Conservation (phyloP, 92 coral and sea anemone genomes). For the Porites cylindrica region DNA sequence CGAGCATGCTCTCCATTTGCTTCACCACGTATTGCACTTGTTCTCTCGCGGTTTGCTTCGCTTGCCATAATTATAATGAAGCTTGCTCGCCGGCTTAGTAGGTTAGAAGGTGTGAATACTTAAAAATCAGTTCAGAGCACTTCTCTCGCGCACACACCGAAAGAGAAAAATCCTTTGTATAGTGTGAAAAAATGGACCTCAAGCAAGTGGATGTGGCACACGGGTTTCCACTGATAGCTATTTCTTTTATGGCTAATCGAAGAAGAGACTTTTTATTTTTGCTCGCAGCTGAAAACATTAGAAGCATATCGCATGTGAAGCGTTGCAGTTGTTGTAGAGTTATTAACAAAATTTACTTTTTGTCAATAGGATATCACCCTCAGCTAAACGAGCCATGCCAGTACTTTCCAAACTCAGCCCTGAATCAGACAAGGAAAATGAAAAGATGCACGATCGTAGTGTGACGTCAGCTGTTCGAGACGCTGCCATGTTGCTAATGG, state of each 20-base stretch:
- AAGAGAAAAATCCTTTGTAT: too few relatives aligned
- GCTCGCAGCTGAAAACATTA: neutral
- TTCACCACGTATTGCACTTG: too few relatives aligned
- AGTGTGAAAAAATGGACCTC: neutral
- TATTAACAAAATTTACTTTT: neutral
- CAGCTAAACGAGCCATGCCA: conserved; percentile 81
- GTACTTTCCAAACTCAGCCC: conserved; percentile 79
- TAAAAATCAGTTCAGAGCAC: too few relatives aligned
- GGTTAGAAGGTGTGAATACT: too few relatives aligned
- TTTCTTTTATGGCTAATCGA: neutral
- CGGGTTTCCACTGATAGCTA: too few relatives aligned
- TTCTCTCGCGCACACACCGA: too few relatives aligned
- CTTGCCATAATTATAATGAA: too few relatives aligned
- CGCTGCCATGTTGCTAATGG: conserved; percentile 83
- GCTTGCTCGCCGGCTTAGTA: too few relatives aligned
- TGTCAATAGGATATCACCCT: conserved; percentile 76
- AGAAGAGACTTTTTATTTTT: too few relatives aligned
- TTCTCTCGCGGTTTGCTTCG: too few relatives aligned
- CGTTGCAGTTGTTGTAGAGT: neutral
- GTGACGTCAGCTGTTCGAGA: conserved; percentile 80
- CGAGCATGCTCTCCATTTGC: too few relatives aligned
- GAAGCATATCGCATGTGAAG: neutral
- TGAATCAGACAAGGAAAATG: conserved; percentile 59
- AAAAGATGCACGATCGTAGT: conserved; percentile 41
- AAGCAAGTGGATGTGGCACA: neutral